These are phyloP conservation scores for Gasterosteus nipponicus DNA, from an alignment of 2,113 vertebrate genomes.

Conservation along the genomic window DNA sequence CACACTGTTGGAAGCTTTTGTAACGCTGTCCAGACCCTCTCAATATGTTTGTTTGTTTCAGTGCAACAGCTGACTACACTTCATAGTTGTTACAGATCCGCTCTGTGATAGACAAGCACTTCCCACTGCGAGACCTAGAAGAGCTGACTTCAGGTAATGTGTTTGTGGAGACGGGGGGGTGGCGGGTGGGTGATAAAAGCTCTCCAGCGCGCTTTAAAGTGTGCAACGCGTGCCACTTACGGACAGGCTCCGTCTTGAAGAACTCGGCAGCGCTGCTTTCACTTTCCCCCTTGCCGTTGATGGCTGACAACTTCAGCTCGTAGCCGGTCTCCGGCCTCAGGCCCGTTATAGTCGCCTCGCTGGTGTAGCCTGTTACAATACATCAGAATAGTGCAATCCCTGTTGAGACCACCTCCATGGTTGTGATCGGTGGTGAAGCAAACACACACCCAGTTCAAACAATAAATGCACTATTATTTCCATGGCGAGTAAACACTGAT, in stretches of 20 bases:
- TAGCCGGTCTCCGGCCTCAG: slow-evolving; percentile 92
- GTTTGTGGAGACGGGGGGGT: slow-evolving; percentile 4
- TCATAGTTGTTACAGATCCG: slow-evolving; percentile 1
- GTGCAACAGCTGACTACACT: not conserved
- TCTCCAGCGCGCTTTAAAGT: not conserved
- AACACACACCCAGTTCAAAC: slow-evolving; percentile 45
- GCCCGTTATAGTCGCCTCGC: slow-evolving; percentile 85
- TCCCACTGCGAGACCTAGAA: not conserved
- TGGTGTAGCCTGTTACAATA: slow-evolving; percentile 63
- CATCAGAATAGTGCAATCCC: slow-evolving; percentile 31
- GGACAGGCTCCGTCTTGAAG: slow-evolving; percentile 95
- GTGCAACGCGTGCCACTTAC: slow-evolving; percentile 85
- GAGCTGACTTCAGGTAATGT: not conserved
- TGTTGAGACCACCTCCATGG: slow-evolving; percentile 42
- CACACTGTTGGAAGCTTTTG: slow-evolving; percentile 26
- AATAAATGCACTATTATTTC: slow-evolving; percentile 46
- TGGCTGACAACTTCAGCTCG: slow-evolving; percentile 88
- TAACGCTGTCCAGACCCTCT: slow-evolving; percentile 22
- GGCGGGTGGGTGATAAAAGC: slow-evolving; percentile 14
- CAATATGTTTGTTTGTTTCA: not conserved
- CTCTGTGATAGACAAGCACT: not conserved
- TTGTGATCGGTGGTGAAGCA: slow-evolving; percentile 49
- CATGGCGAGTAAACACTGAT: slow-evolving; percentile 32
- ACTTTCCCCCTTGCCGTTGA: slow-evolving; percentile 95
- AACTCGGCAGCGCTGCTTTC: slow-evolving; percentile 85